phyloP scores from a whole-genome alignment of 2,888 invertebrate species.

The Heteropelma amictum region DNA sequence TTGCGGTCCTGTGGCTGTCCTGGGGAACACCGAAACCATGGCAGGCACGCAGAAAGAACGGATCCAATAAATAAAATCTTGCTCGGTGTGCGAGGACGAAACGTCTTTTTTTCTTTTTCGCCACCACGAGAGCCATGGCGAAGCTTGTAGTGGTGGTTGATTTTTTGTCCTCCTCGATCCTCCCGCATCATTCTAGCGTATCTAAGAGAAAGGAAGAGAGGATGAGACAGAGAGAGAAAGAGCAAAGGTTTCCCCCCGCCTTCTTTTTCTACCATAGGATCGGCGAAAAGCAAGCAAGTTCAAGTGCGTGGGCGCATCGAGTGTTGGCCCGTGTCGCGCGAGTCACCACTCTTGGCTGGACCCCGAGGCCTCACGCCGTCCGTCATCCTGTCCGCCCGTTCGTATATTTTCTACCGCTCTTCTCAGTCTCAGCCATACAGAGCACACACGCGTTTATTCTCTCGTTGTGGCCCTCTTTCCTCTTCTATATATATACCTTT shows the following conservation, averaged over 20 bases:
- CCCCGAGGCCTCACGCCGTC: conserved; percentile 73
- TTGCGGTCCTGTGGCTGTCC: conserved; percentile 56
- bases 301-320: conserved; percentile 71
- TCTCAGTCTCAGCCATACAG: conserved; percentile 28
- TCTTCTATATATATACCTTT: conserved; percentile 30
- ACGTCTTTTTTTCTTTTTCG: conserved; percentile 35
- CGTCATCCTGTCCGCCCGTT: conserved; percentile 76
- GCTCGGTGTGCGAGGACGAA: conserved; percentile 59
- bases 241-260: conserved; percentile 14
- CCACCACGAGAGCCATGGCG: conserved; percentile 53
- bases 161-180: conserved; percentile 36
- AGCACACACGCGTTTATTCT: conserved; percentile 32
- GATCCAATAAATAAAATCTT: conserved; percentile 70
- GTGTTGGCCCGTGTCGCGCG: conserved; percentile 72
- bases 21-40: conserved; percentile 53
- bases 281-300: conserved; percentile 51
- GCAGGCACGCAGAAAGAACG: conserved; percentile 58
- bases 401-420: conserved; percentile 68
- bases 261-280: conserved; percentile 36
- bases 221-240: conserved; percentile 21
- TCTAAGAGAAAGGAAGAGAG: conserved; percentile 3
- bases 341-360: conserved; percentile 73
- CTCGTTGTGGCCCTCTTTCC: conserved; percentile 11
- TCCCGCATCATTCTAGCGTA: conserved; percentile 17
- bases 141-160: conserved; percentile 36